Conservation (phyloP, 2,113 vertebrate species). For the Lates calcarifer region DNA sequence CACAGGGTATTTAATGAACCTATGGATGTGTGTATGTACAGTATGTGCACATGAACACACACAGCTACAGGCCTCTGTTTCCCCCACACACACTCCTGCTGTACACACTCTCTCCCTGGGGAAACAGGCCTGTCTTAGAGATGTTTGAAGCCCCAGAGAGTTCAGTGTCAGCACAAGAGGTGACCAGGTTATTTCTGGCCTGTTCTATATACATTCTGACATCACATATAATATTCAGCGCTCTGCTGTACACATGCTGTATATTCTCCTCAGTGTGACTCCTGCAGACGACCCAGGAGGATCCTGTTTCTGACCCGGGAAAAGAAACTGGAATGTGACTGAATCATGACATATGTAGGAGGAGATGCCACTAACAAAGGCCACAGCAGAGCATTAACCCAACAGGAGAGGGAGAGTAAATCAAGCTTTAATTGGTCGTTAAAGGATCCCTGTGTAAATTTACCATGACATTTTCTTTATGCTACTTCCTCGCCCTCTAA, state of each 20-base stretch:
- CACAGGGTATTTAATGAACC: not conserved
- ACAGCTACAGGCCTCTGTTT: not conserved
- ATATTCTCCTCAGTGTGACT: not conserved
- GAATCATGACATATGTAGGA: not conserved
- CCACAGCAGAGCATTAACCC: not conserved
- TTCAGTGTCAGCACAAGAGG: slow-evolving; percentile 23
- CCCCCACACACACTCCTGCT: not conserved
- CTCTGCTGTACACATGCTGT: not conserved
- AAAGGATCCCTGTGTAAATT: not conserved
- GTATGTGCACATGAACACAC: not conserved
- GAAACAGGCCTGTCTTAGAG: not conserved
- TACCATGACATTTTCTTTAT: too few species aligned
- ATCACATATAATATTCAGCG: slow-evolving; percentile 50
- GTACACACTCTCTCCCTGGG: not conserved
- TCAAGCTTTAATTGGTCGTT: not conserved
- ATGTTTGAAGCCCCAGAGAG: slow-evolving; percentile 24
- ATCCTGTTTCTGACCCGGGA: not conserved
- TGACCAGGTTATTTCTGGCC: slow-evolving; percentile 46
- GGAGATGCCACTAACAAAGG: not conserved
- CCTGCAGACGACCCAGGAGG: not conserved
- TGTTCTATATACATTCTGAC: slow-evolving; percentile 27
- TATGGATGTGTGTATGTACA: not conserved
- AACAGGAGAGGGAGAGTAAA: too few species aligned
- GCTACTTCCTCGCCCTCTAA: not conserved
- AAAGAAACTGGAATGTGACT: not conserved